Base-by-base conservation (phyloP, 1,140 invertebrate genomes). In the Aricia agestis region DNA sequence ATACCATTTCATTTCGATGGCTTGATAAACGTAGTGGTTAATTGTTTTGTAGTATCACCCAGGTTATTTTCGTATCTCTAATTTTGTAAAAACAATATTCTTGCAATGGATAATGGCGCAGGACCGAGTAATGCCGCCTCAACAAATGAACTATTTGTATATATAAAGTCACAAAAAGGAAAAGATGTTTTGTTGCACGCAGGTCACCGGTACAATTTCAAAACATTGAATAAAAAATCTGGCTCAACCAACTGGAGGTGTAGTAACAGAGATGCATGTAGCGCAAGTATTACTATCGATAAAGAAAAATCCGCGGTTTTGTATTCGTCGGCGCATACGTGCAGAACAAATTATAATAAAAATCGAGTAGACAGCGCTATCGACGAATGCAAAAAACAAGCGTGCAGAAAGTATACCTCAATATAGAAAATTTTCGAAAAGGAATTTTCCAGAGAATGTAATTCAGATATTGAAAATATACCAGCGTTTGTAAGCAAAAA, bases 61-160 rank as follows among this genome's bases (percentile, higher is more conserved):
- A n/a, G 57, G 57, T 58, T 58, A 58, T 58, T 58, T 58, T 58
- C 15, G 57, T 58, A 58, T 58, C 57, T 58, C 57, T 58, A 58
- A 58, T n/a, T 58, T 58, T 58, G 57, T 58, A 58, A 58, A 58
- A 58, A 58, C 57, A 58, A 58, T 58, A 58, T 58, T 58, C 57
- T 58, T 58, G 57, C 57, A 58, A 58, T 58, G 57, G 57, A 58
- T 58, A 58, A 58, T 58, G 57, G 57, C 57, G 57, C 15, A 58
- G 57, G 57, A 58, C 57, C 57, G 57, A 58, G 57, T 58, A 58
- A 58, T 58, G 57, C 57, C 7, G 57, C 57, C 57, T 58, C 57
- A 58, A 58, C 57, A 58, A 58, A 58, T 58, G 57, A 58, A 58
- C 57, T 58, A 58, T 58, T 58, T 58, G 11, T 58, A 58, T 58